These are phyloP conservation scores for Escarpia spicata DNA, from an alignment of 2,888 invertebrate species.

Conservation along the genomic window DNA sequence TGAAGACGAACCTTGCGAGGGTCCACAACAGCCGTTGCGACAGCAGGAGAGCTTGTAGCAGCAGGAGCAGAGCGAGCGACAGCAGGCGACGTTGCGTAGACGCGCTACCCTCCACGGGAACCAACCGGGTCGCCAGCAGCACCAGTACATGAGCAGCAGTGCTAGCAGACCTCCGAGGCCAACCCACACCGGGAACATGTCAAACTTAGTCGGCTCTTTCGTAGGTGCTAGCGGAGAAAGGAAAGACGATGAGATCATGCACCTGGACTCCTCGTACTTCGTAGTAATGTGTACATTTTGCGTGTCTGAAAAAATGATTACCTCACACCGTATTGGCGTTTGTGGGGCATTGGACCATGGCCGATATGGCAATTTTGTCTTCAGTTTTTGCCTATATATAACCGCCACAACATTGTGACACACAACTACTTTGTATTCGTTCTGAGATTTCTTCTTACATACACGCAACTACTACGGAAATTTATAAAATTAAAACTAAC, in stretches of 20 bases:
- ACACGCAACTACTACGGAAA: no score
- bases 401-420: no score
- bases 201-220: background rate
- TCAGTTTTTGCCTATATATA: no score
- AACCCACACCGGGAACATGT: slow-evolving; percentile 40
- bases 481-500: no score
- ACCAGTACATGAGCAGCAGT: slow-evolving; percentile 46
- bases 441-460: no score
- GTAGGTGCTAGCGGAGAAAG: background rate
- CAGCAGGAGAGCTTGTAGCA: slow-evolving; percentile 28
- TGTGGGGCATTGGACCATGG: no score
- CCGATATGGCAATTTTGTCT: no score
- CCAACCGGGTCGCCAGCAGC: slow-evolving; percentile 53
- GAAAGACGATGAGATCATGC: background rate
- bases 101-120: slow-evolving; percentile 49
- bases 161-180: slow-evolving; percentile 36
- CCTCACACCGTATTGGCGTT: background rate
- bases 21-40: slow-evolving; percentile 32
- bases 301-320: background rate
- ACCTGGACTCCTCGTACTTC: background rate
- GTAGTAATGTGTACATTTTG: background rate
- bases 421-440: no score
- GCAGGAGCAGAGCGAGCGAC: slow-evolving; percentile 24
- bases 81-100: slow-evolving; percentile 49
- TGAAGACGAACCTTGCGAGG: background rate